Evolutionary conservation across 1,140 invertebrate genomes (phyloP), one percentile per base, ranked within the genome.

Genomic region (Ridgeia piscesae): DNA sequence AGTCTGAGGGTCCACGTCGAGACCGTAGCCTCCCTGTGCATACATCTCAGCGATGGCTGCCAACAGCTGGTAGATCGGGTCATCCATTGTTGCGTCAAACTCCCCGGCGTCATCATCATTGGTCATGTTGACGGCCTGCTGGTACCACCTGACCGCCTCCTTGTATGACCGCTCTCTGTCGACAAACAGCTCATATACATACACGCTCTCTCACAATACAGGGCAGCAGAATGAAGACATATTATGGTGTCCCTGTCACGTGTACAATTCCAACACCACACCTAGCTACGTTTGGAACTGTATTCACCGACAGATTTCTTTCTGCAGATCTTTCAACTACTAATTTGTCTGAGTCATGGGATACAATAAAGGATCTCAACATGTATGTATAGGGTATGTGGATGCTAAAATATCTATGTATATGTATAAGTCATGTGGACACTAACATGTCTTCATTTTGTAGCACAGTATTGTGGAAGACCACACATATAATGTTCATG

Each of bases 1-100:
- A 95, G 95, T 95, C 42, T 95, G 94, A 31, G 96, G 95, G 94
- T 97, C 95, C 93, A 96, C 96, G 6, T 95, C 93, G 33, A 97
- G 93, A 1, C 95, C 95, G 94, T 95, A 94, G 0, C 96, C 96
- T 33, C 97, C 97, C 77, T 95, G 92, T 34, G 94, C 92, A 91
- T 96, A 96, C 94, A 97, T 95, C 88, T 96, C 95, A 8, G 96
- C 97, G 94, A 96, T 96, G 88, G 96, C 95, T 33, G 96, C 96
- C 92, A 96, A 92, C 34, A 97, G 94, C 91, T 94, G 94, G 94
- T 97, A 96, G 14, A 93, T 35, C 34, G 95, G 95, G 92, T 95
- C 95, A 35, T 95, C 94, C 93, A 95, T 95, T 31, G 95, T 95
- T 35, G 94, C 95, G 93, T 96, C 96, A 93, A 94, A 96, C 92